Base-by-base conservation (phyloP, 1,140 invertebrate genomes). In the Drosophila erecta region DNA sequence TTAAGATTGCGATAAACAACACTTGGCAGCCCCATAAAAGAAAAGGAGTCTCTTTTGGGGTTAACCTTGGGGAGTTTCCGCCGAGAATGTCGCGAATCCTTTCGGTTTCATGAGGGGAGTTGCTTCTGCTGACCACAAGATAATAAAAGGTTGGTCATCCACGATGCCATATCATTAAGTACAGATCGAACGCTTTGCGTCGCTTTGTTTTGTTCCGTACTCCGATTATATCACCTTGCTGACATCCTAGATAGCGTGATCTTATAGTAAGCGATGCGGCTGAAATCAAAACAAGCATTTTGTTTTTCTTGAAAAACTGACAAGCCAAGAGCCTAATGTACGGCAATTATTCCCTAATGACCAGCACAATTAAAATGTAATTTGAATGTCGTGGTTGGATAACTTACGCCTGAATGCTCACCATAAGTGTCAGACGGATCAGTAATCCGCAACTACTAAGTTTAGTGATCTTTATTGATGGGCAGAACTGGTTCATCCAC, bases 291-390 rank as follows among this genome's bases (percentile, higher is more conserved):
- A 22, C 20, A 53, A 24, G 10, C 37, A 30, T 24, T 51, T 65
- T 22, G 51, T 17, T n/a, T 35, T 57, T 71, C 55, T 61, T 54
- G 33, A 55, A 70, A 51, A 60, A 60, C n/a, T 64, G 49, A 60
- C 67, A 60, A 44, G 56, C 71, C 33, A 22, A 54, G 49, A 49
- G 47, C 24, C 49, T 41, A 46, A 60, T 58, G 22, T 59, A 15
- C 20, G 53, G 46, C 51, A 71, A 78, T 83, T 78, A 83, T 67
- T 44, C 44, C 41, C 66, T 83, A 86, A 86, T 86, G 58, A 40
- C 38, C 41, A 33, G 14, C 40, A 60, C 71, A 86, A 86, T 86
- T 87, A 86, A 76, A 87, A 76, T 49, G 51, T 69, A 57, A 87
- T 86, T 87, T 70, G 41, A 59, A 49, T 78, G 70, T 60, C 57